Conservation (phyloP, 2,888 invertebrate genomes). For the Apomyelois bistriatella region DNA sequence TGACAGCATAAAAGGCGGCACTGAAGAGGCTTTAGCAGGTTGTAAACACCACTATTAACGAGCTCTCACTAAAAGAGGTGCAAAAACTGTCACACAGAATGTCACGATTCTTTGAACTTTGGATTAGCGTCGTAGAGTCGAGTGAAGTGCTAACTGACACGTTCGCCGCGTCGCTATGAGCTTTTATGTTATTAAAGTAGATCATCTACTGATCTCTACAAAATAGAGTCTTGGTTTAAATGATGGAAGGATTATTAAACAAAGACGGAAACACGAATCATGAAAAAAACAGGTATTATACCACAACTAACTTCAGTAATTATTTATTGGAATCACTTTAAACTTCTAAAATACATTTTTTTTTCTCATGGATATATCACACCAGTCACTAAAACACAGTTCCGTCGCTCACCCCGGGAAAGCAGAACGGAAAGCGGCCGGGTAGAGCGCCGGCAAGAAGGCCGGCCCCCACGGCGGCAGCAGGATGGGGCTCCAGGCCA, state of each 20-base stretch:
- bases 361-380: neutral
- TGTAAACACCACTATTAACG: slow-evolving; percentile 72
- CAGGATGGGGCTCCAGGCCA: slow-evolving; percentile 87
- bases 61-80: slow-evolving; percentile 52
- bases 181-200: neutral
- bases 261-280: no score
- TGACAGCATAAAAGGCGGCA: slow-evolving; percentile 65
- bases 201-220: neutral
- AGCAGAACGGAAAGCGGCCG: slow-evolving; percentile 85
- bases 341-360: no score
- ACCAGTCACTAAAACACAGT: slow-evolving; percentile 21
- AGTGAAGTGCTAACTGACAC: slow-evolving; percentile 14
- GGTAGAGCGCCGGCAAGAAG: slow-evolving; percentile 85
- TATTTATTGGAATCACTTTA: no score
- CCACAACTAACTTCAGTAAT: no score
- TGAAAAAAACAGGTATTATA: no score
- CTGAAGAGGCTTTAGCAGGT: slow-evolving; percentile 58
- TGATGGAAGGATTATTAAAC: no score
- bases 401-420: slow-evolving; percentile 84
- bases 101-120: slow-evolving; percentile 31
- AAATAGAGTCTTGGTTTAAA: no score
- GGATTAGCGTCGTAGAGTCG: slow-evolving; percentile 16
- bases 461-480: slow-evolving; percentile 88
- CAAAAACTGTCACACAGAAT: slow-evolving; percentile 52
- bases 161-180: slow-evolving; percentile 1